Evolutionary conservation across 2,888 invertebrate genomes (phyloP), one percentile per base, ranked within the genome.

Genomic region (Patella pellucida): DNA sequence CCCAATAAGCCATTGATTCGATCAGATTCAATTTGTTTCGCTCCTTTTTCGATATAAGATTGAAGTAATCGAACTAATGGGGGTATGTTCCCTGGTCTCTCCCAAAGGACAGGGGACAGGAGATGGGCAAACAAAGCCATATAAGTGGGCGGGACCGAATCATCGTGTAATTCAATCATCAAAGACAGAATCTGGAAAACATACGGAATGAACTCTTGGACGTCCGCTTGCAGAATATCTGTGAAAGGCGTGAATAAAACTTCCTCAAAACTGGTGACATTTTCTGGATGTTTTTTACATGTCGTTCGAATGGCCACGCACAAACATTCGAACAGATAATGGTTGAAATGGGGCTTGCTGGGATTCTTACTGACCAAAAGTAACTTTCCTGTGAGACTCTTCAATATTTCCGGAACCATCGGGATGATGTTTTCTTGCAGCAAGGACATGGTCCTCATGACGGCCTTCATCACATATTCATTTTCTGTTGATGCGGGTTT

Each of bases 381-480:
- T 68, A 99, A 92, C 90, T 97, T 96, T 82, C 94, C 94, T 0
- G 97, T 97, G 27, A 99, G 92, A 88, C 96, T 95, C 0, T 96
- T 95, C 79, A 98, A 91, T 3, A 97, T 93, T n/a, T 94, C 93
- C 50, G 94, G 94, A 88, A 98, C 93, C 90, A 94, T 95, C 16
- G 96, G 95, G 85, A 97, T 93, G 19, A 96, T 94, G 12, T 93
- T 93, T 52, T 95, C 96, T 90, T 97, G 96, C 19, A 98, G 92
- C 27, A 95, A 93, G 0, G 95, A 94, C 88, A 98, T 94, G 71
- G 94, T 95, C 78, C 97, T 93, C 94, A 98, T 96, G n/a, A 98
- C 94, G 2, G 97, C 97, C 93, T 97, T 98, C 97, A 99, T 99
- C 11, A 96, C 94, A 89, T 99, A 99, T 91, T 99, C 98, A 91